Evolutionary conservation across 2,113 vertebrate genomes (phyloP).

Genomic region (Anhinga anhinga): DNA sequence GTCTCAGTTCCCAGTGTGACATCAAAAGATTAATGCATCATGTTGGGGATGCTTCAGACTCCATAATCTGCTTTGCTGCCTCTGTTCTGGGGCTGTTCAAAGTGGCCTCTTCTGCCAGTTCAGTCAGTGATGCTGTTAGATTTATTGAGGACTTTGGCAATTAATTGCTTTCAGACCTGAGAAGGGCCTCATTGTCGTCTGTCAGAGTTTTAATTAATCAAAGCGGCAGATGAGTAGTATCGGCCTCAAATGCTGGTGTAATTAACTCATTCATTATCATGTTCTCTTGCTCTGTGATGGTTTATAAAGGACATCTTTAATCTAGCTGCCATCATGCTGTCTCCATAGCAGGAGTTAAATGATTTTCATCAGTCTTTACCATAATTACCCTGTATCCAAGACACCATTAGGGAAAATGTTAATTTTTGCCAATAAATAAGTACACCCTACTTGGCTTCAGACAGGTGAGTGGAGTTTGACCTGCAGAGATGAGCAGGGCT

Average conservation of each 20-base stretch:
- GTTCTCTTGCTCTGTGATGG: neutral
- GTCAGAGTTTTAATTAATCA: slow-evolving; percentile 76
- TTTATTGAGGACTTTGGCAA: slow-evolving; percentile 47
- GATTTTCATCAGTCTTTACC: slow-evolving; percentile 18
- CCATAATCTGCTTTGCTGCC: neutral
- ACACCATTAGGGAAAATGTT: neutral
- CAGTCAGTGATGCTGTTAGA: neutral
- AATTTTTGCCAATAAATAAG: neutral
- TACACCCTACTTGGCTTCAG: neutral
- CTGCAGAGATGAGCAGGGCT: neutral
- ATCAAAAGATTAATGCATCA: neutral
- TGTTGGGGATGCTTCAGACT: neutral
- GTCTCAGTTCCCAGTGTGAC: neutral
- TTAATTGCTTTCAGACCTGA: slow-evolving; percentile 65
- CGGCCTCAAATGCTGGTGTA: slow-evolving; percentile 54
- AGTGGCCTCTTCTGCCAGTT: neutral
- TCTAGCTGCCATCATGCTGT: slow-evolving; percentile 12
- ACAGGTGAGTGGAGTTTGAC: neutral
- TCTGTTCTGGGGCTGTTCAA: neutral
- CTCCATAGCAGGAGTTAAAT: slow-evolving; percentile 24
- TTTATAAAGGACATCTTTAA: slow-evolving; percentile 52
- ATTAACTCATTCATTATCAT: slow-evolving; percentile 78
- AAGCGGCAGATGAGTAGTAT: slow-evolving; percentile 71
- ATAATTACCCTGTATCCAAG: neutral
- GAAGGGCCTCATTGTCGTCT: slow-evolving; percentile 43